Evolutionary conservation across 2,113 vertebrate genomes (phyloP), one percentile per base, ranked within the genome.

Genomic region (Recurvirostra avosetta): DNA sequence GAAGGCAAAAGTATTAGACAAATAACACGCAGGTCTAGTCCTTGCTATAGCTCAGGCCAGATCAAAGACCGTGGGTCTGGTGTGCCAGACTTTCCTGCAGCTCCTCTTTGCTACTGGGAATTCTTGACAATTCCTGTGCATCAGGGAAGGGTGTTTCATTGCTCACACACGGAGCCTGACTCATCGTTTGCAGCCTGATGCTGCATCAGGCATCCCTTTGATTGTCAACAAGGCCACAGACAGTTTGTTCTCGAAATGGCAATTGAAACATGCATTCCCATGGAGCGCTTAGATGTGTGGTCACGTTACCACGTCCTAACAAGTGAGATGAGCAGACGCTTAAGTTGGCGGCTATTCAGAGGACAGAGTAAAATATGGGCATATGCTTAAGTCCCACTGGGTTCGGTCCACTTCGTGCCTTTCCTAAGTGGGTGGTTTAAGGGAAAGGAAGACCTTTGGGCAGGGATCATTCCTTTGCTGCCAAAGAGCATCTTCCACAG

Each of bases 181-280:
- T 61, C 90, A 59, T 12, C 32, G 1, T 29, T 13, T 68, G 49
- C 56, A 71, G 86, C 63, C 21, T 32, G 1, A 8, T 11, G 73
- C 80, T 67, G 75, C 66, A 47, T 20, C 71, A 83, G 62, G 62
- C 5, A 8, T 56, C 71, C 52, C 85, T 49, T 38, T 21, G 76
- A 61, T 14, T 8, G 62, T 5, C 26, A 1, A 26, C 26, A 56
- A 41, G 77, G 71, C 56, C 3, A 0, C 62, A 34, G 68, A 34
- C 29, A 15, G 36, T 38, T 62, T 87, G 55, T 55, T 58, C 86
- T 58, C 3, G 0, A 29, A 63, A 2, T 2, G 5, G 49, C 53
- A 53, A 29, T 1, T 58, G 73, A 49, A 63, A 65, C 1, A 27
- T 15, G 74, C 8, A 11, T n/a, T 55, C 36, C 53, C 1, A 0